Conservation (phyloP, 2,113 vertebrate genomes). For the Marmota monax region DNA sequence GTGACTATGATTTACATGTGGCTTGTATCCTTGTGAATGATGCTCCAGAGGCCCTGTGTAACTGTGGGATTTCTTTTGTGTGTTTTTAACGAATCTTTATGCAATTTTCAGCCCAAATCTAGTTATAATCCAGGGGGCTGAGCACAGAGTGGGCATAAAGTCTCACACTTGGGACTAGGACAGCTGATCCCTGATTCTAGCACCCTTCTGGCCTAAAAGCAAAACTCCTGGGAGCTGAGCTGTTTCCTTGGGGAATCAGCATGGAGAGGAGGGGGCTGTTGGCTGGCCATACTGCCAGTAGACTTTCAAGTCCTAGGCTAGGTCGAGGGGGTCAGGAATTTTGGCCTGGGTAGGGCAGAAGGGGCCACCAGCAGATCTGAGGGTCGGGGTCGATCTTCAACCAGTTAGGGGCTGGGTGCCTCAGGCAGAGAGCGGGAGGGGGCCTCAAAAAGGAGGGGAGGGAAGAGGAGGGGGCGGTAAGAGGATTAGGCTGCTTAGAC, state of each 20-base stretch:
- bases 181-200: neutral
- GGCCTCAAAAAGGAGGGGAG: conserved; percentile 96
- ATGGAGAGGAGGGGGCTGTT: neutral
- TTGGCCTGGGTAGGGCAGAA: conserved; percentile 82
- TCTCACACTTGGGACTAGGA: neutral
- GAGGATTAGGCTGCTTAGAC: conserved; percentile 99
- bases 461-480: conserved; percentile 97
- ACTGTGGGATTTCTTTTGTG: conserved; percentile 12
- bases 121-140: neutral
- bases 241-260: neutral
- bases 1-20: neutral
- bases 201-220: neutral
- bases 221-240: neutral
- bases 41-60: neutral
- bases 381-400: conserved; percentile 41
- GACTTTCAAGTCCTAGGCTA: conserved; percentile 43
- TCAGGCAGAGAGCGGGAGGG: conserved; percentile 92
- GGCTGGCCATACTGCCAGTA: neutral
- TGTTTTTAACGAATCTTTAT: neutral
- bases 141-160: neutral
- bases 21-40: conserved; percentile 34
- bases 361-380: conserved; percentile 89
- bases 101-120: neutral
- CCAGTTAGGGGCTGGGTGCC: conserved; percentile 89
- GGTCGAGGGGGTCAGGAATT: conserved; percentile 47